Evolutionary conservation across 1,140 invertebrate species (phyloP).

Genomic region (Drosophila saltans): DNA sequence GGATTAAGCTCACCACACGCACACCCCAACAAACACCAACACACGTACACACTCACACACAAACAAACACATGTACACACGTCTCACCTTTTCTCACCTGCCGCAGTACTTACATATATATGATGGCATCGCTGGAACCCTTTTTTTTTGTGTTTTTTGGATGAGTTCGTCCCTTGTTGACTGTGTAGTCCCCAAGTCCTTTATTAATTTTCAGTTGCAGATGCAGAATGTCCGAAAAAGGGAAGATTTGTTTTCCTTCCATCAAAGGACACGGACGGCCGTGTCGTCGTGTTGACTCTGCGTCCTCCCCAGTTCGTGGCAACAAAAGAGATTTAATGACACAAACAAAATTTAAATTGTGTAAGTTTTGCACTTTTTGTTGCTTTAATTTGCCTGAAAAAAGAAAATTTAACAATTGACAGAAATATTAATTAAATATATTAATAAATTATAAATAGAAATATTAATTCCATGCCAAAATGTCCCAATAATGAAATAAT

Average conservation of each 20-base stretch:
- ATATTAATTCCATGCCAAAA: no score
- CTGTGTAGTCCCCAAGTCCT: conserved; percentile 7
- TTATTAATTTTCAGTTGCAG: conserved; percentile 13
- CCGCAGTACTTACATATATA: not conserved
- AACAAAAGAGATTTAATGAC: conserved; percentile 2
- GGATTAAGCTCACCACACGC: conserved; percentile 2
- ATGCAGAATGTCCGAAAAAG: conserved; percentile 12
- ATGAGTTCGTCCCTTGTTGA: conserved; percentile 1
- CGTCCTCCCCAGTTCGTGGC: not conserved
- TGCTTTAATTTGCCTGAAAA: not conserved
- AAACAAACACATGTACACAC: conserved; percentile 7
- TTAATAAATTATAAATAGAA: no score
- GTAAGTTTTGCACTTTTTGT: not conserved
- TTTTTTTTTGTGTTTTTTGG: not conserved
- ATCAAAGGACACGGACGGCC: not conserved
- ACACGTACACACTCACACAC: not conserved
- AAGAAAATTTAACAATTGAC: no score
- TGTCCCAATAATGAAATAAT: no score
- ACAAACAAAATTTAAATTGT: conserved; percentile 5
- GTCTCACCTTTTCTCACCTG: conserved; percentile 11
- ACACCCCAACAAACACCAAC: not conserved
- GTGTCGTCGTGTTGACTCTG: conserved; percentile 9
- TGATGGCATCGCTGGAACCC: conserved; percentile 1
- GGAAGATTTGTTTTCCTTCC: not conserved
- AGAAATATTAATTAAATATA: no score